phyloP scores from a whole-genome alignment of 2,888 invertebrate genomes.

The Ethmia dodecea region DNA sequence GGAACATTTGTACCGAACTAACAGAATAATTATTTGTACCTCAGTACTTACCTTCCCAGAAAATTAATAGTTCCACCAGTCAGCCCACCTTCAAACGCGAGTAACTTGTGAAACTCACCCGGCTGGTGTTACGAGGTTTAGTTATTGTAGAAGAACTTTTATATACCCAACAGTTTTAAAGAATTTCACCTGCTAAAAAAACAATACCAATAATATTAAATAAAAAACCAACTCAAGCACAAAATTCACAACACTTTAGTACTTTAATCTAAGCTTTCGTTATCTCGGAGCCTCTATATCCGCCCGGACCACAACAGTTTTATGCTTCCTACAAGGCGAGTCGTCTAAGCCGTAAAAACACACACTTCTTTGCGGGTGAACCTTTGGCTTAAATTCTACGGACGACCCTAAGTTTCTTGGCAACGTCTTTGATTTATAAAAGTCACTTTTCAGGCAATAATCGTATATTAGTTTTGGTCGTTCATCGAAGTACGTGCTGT shows the following conservation, averaged over 20 bases:
- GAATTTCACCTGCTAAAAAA: no score
- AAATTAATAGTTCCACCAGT: no score
- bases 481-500: slow-evolving; percentile 60
- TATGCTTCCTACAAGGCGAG: slow-evolving; percentile 29
- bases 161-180: no score
- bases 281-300: slow-evolving; percentile 64
- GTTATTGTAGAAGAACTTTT: no score
- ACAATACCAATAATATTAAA: not conserved
- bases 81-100: no score
- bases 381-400: slow-evolving; percentile 41
- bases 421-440: slow-evolving; percentile 53
- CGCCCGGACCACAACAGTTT: slow-evolving; percentile 51
- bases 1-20: no score
- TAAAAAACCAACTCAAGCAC: not conserved
- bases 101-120: no score
- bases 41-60: no score
- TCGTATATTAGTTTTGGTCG: slow-evolving; percentile 55
- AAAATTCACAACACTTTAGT: not conserved
- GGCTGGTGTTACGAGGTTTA: no score
- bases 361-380: slow-evolving; percentile 49
- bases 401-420: slow-evolving; percentile 59
- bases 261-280: slow-evolving; percentile 30
- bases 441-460: slow-evolving; percentile 65
- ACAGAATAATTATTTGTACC: no score
- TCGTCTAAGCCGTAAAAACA: slow-evolving; percentile 55